phyloP scores from a whole-genome alignment of 2,888 invertebrate species.

The Aporophyla nigra region DNA sequence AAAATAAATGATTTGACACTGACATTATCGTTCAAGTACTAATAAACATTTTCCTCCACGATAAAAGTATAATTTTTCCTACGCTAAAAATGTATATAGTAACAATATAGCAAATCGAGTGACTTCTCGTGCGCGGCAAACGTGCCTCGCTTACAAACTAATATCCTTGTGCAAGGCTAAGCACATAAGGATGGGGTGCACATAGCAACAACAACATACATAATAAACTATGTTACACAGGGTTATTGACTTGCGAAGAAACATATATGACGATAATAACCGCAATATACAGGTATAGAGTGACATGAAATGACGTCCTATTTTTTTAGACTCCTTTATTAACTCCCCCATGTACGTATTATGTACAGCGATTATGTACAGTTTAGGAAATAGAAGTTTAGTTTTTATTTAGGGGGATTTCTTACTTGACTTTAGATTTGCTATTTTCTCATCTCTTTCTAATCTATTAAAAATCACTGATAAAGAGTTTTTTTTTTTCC shows the following conservation, averaged over 20 bases:
- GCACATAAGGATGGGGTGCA: slow-evolving; percentile 5
- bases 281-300: background rate
- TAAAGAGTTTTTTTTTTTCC: too few species aligned
- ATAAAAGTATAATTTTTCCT: background rate
- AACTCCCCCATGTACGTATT: background rate
- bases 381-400: background rate
- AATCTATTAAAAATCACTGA: too few species aligned
- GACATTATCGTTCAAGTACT: background rate
- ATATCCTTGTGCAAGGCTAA: background rate
- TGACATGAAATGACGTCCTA: background rate
- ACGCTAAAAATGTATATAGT: slow-evolving; percentile 1
- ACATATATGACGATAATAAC: background rate
- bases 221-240: slow-evolving; percentile 5
- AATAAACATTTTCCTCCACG: background rate
- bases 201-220: background rate
- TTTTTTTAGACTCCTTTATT: background rate
- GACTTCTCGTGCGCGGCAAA: slow-evolving; percentile 7
- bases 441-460: too few species aligned
- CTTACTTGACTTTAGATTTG: background rate
- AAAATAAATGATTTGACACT: too few species aligned
- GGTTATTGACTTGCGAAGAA: slow-evolving; percentile 15
- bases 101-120: slow-evolving; percentile 21
- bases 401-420: background rate
- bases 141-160: slow-evolving; percentile 23
- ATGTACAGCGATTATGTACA: background rate